phyloP scores from a whole-genome alignment of 2,113 vertebrate genomes.

The Mola mola region DNA sequence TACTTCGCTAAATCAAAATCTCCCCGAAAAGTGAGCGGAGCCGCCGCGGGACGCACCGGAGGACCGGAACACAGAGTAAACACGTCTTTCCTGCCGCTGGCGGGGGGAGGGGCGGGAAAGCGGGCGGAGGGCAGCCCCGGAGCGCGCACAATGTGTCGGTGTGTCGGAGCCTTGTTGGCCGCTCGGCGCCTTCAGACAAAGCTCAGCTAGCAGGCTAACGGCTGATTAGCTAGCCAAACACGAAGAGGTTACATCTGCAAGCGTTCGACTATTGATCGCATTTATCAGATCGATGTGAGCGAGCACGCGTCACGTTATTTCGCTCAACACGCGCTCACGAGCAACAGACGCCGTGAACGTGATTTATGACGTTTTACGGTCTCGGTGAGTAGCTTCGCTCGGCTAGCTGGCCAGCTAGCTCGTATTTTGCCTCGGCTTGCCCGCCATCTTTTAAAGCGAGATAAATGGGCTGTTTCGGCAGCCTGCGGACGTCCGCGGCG shows the following conservation, averaged over 20 bases:
- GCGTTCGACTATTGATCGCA: background rate
- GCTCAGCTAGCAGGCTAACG: constrained; percentile 72
- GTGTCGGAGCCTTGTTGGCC: constrained; percentile 61
- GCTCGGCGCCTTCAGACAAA: constrained; percentile 89
- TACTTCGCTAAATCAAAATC: constrained; percentile 91
- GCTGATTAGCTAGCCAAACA: constrained; percentile 52
- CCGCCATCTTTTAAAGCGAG: constrained; percentile 93
- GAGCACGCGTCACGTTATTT: background rate
- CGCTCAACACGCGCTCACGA: background rate
- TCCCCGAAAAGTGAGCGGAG: constrained; percentile 82
- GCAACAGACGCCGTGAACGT: background rate
- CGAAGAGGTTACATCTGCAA: constrained; percentile 38
- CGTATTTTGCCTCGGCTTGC: constrained; percentile 77
- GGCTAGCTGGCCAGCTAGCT: constrained; percentile 45
- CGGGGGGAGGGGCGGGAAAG: constrained; percentile 58
- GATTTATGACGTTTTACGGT: constrained; percentile 31
- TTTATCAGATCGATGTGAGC: fast-evolving
- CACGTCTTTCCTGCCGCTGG: constrained; percentile 51
- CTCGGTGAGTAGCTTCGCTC: constrained; percentile 63
- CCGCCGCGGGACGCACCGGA: constrained; percentile 85
- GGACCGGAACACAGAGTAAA: constrained; percentile 86
- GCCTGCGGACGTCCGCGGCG: constrained; percentile 5
- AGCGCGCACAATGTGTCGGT: constrained; percentile 31
- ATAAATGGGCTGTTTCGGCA: constrained; percentile 61
- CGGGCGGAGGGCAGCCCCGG: constrained; percentile 6